Evolutionary conservation across 2,888 invertebrate genomes (phyloP).

Genomic region (Deilephila elpenor): DNA sequence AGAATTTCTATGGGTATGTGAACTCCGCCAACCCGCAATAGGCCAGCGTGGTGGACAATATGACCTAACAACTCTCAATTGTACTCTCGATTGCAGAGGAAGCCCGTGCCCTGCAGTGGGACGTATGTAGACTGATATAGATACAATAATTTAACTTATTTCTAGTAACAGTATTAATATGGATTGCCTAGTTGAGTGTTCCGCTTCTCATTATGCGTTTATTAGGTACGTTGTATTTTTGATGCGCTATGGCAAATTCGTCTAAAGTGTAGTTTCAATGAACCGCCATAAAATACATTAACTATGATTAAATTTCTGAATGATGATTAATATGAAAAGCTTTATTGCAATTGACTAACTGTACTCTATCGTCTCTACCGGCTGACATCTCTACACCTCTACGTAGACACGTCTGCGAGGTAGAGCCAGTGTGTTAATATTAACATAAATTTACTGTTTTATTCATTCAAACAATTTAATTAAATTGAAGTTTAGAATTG

Average conservation of each 20-base stretch:
- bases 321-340: slow-evolving; percentile 27
- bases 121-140: too few relatives aligned
- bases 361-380: neutral
- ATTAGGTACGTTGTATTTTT: neutral
- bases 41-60: too few relatives aligned
- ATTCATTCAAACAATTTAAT: neutral
- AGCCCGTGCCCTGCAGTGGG: too few relatives aligned
- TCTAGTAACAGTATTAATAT: too few relatives aligned
- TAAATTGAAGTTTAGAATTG: slow-evolving; percentile 6
- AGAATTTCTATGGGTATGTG: too few relatives aligned
- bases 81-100: too few relatives aligned
- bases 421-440: neutral
- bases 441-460: slow-evolving; percentile 9
- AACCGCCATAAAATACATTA: slow-evolving; percentile 17
- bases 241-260: neutral
- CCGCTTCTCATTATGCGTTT: neutral
- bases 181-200: neutral
- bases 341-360: slow-evolving; percentile 17
- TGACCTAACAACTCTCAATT: too few relatives aligned
- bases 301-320: slow-evolving; percentile 28
- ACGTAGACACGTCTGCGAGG: neutral
- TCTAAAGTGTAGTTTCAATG: neutral
- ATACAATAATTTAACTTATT: too few relatives aligned
- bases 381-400: neutral
- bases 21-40: too few relatives aligned